Conservation (phyloP, 2,113 vertebrate genomes). For the Pholis gunnellus region DNA sequence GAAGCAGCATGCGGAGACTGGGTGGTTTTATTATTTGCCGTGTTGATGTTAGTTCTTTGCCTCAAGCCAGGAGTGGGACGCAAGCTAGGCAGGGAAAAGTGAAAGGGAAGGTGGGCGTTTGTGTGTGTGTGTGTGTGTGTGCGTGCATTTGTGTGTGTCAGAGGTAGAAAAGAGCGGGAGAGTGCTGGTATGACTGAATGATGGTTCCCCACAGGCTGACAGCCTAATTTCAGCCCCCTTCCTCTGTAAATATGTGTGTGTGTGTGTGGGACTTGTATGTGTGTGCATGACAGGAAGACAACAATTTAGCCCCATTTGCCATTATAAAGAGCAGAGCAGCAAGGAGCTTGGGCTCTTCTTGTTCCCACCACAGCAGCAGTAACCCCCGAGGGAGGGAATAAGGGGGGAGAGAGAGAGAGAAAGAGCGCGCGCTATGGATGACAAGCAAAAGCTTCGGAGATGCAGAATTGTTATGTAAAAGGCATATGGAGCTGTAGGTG, state of each 20-base stretch:
- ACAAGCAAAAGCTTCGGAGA: conserved; percentile 2
- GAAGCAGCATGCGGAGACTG: conserved; percentile 30
- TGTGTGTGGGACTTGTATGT: conserved; percentile 34
- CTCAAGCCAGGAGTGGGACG: conserved; percentile 34
- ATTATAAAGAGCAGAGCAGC: conserved; percentile 93
- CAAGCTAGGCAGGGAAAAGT: conserved; percentile 35
- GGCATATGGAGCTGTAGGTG: neutral
- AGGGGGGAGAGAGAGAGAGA: neutral
- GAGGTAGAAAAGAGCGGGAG: conserved; percentile 61
- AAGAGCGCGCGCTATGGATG: conserved; percentile 13
- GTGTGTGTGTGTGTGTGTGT: conserved; percentile 27
- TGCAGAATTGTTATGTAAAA: neutral
- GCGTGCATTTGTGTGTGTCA: conserved; percentile 31
- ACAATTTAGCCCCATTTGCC: conserved; percentile 93
- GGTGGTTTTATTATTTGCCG: conserved; percentile 59
- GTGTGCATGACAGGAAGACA: conserved; percentile 90
- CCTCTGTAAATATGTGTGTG: conserved; percentile 61
- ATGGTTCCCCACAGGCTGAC: conserved; percentile 83
- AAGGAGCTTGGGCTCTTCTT: conserved; percentile 36
- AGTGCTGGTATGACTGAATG: conserved; percentile 84
- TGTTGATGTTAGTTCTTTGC: conserved; percentile 60
- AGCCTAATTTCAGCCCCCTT: conserved; percentile 85
- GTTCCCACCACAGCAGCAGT: conserved; percentile 62
- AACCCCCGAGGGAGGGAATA: conserved; percentile 17
- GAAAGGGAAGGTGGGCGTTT: conserved; percentile 46